Conservation (phyloP, 2,888 invertebrate species). For the Cephus runcator region DNA sequence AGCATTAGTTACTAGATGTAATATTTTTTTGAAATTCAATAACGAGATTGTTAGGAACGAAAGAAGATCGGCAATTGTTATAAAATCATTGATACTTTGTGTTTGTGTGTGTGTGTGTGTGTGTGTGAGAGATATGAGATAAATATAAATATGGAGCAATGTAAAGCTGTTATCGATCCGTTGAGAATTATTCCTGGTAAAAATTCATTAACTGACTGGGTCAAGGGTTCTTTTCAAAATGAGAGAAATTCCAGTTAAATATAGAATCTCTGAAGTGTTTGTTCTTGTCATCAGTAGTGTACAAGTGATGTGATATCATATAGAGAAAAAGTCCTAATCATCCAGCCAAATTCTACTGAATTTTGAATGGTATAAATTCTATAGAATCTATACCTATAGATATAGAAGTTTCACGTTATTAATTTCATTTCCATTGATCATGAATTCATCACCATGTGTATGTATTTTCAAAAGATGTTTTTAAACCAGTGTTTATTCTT, state of each 20-base stretch:
- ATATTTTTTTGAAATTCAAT: not conserved
- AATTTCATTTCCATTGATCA: not conserved
- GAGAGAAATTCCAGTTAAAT: not conserved
- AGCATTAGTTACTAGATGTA: not conserved
- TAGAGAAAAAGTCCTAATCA: no score
- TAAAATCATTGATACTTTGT: not conserved
- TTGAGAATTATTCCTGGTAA: not conserved
- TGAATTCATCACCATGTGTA: not conserved
- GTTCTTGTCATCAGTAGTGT: not conserved
- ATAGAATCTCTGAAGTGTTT: not conserved
- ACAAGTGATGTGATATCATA: not conserved
- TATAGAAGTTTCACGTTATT: no score
- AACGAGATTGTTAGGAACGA: not conserved
- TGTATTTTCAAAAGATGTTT: not conserved
- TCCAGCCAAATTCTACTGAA: no score
- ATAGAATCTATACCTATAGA: no score
- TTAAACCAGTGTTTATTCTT: not conserved
- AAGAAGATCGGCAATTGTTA: not conserved
- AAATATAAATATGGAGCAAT: not conserved
- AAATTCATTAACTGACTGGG: not conserved
- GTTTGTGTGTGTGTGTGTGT: no score
- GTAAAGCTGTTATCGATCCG: not conserved
- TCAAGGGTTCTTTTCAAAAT: not conserved
- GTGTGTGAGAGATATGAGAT: no score
- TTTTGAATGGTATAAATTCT: no score